Conservation (phyloP, 2,113 vertebrate species). For the Anhinga rufa region DNA sequence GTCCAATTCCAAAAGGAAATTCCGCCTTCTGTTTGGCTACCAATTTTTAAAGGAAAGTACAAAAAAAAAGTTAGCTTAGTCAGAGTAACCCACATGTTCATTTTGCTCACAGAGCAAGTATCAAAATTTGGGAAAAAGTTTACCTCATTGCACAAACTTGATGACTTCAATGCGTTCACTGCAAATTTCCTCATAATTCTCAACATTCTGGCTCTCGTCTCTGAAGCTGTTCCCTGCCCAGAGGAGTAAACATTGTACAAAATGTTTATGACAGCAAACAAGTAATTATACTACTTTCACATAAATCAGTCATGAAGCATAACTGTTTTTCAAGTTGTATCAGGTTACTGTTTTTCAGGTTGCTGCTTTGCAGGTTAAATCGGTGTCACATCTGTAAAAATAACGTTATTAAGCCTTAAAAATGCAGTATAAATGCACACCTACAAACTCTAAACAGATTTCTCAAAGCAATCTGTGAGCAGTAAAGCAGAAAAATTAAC, state of each 20-base stretch:
- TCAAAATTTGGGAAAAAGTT: not conserved
- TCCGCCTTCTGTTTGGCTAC: rapidly evolving
- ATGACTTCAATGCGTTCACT: not conserved
- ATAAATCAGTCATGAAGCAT: not conserved
- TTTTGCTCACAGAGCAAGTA: not conserved
- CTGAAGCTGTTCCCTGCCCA: not conserved
- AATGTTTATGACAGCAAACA: not conserved
- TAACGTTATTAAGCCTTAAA: not conserved
- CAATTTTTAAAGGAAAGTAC: not conserved
- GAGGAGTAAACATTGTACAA: not conserved
- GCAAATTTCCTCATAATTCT: not conserved
- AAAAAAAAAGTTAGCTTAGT: not conserved
- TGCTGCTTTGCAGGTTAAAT: not conserved
- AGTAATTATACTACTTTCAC: not conserved
- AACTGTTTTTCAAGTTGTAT: not conserved
- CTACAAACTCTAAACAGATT: not conserved
- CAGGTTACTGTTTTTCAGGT: not conserved
- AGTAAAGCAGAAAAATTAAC: not conserved
- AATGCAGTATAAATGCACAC: not conserved
- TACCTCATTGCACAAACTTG: constrained; percentile 40
- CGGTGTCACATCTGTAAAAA: not conserved
- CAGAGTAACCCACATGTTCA: not conserved
- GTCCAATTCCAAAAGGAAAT: not conserved
- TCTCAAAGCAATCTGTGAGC: not conserved
- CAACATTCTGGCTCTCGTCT: constrained; percentile 41